Percentiles rank a stretch among this genome's conserved stretches.
phyloP scores from a whole-genome alignment of 2,888 invertebrate genomes.

The Melikaiella ostensackeni region DNA sequence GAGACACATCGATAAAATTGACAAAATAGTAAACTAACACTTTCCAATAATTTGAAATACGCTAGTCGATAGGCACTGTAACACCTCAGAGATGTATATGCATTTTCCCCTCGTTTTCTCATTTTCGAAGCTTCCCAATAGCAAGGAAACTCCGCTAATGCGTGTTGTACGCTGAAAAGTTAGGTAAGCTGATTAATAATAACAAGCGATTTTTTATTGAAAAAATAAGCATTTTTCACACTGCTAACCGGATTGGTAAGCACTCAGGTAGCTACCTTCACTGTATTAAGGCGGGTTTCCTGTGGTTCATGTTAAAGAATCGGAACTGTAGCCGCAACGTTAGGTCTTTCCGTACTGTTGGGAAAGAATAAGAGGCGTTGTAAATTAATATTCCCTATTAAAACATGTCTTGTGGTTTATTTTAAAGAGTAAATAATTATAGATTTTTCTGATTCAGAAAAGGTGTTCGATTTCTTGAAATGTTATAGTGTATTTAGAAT shows the following conservation, averaged over 20 bases:
- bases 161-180: neutral
- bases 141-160: neutral
- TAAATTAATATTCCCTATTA: constrained; percentile 52
- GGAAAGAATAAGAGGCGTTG: constrained; percentile 78
- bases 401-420: neutral
- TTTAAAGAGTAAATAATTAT: neutral
- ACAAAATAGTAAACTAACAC: too few species aligned
- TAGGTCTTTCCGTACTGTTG: constrained; percentile 97
- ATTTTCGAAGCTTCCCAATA: neutral
- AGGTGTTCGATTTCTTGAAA: neutral
- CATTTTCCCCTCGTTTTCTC: neutral
- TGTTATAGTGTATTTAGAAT: neutral
- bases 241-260: constrained; percentile 28
- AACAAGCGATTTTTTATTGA: constrained; percentile 23
- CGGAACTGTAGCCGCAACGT: constrained; percentile 96
- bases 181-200: constrained; percentile 36
- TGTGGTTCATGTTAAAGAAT: constrained; percentile 95
- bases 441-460: neutral
- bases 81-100: too few species aligned
- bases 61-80: too few species aligned
- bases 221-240: constrained; percentile 29
- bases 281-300: constrained; percentile 92
- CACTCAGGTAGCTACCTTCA: constrained; percentile 77
- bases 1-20: too few species aligned
- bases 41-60: too few species aligned